phyloP scores from a whole-genome alignment of 2,797 vertebrate genomes.

The Xenentodon cancila region DNA sequence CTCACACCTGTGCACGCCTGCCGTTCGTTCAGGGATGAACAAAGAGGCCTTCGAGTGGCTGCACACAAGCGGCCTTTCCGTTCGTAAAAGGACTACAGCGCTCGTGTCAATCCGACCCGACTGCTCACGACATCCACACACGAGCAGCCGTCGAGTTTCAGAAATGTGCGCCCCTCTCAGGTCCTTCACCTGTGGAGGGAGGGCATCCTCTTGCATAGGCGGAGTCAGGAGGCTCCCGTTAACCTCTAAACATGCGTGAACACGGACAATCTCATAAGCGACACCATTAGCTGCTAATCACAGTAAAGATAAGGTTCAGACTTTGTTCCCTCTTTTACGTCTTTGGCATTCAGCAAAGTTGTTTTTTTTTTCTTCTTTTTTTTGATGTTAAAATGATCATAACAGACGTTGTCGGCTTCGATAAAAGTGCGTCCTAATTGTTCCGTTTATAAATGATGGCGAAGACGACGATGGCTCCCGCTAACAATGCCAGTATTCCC shows the following conservation, averaged over 20 bases:
- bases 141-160: too few relatives aligned
- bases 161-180: too few relatives aligned
- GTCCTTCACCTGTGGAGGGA: background rate
- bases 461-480: slow-evolving; percentile 33
- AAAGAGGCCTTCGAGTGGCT: too few relatives aligned
- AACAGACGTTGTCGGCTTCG: background rate
- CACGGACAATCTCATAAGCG: slow-evolving; percentile 28
- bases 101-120: slow-evolving; percentile 7
- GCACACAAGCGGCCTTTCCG: too few relatives aligned
- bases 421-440: slow-evolving; percentile 65
- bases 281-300: slow-evolving; percentile 35
- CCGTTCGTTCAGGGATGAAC: too few relatives aligned
- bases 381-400: slow-evolving; percentile 57
- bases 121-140: too few relatives aligned
- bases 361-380: too few relatives aligned
- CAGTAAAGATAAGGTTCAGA: slow-evolving; percentile 37
- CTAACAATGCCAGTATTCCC: slow-evolving; percentile 37
- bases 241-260: slow-evolving; percentile 41
- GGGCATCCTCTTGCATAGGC: slow-evolving; percentile 37
- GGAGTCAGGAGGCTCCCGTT: slow-evolving; percentile 53
- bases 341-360: slow-evolving; percentile 70
- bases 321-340: slow-evolving; percentile 47
- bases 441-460: slow-evolving; percentile 64
- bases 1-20: too few relatives aligned
- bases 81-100: background rate